Conservation (phyloP, 2,888 invertebrate species). For the Ormia ochracea region DNA sequence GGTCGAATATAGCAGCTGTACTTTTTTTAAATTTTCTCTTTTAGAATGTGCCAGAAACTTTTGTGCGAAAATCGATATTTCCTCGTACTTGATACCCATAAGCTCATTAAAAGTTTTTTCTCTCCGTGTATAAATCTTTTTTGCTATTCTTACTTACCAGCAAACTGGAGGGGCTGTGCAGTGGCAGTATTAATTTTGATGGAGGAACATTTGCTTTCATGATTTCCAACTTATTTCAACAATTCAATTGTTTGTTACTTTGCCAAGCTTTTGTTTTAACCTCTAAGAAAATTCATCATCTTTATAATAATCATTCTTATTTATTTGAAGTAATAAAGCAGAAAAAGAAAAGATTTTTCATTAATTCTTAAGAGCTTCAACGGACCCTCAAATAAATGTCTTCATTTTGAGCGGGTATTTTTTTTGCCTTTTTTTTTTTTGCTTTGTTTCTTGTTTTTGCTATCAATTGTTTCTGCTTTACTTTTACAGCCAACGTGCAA, state of each 20-base stretch:
- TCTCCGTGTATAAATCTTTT: not conserved
- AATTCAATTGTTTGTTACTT: not conserved
- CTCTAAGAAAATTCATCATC: conserved; percentile 38
- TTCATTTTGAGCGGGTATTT: conserved; percentile 8
- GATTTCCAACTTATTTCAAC: not conserved
- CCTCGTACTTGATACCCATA: too few species aligned
- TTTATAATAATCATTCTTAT: conserved; percentile 38
- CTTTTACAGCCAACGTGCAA: conserved; percentile 7
- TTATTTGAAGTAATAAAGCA: conserved; percentile 55
- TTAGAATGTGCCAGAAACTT: too few species aligned
- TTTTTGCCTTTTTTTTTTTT: not conserved
- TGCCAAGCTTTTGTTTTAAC: not conserved
- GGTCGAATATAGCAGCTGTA: too few species aligned
- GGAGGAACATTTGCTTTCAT: not conserved
- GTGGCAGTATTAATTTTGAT: not conserved
- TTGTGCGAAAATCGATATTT: too few species aligned
- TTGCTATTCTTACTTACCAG: too few species aligned
- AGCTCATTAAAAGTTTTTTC: too few species aligned
- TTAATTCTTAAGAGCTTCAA: conserved; percentile 52
- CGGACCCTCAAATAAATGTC: conserved; percentile 45
- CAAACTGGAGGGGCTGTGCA: too few species aligned
- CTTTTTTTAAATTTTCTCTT: too few species aligned
- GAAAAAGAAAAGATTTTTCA: conserved; percentile 54
- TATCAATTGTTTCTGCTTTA: not conserved
- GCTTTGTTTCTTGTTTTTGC: not conserved